Evolutionary conservation across 2,797 vertebrate genomes (phyloP).

Genomic region (Eutrigla gurnardus): DNA sequence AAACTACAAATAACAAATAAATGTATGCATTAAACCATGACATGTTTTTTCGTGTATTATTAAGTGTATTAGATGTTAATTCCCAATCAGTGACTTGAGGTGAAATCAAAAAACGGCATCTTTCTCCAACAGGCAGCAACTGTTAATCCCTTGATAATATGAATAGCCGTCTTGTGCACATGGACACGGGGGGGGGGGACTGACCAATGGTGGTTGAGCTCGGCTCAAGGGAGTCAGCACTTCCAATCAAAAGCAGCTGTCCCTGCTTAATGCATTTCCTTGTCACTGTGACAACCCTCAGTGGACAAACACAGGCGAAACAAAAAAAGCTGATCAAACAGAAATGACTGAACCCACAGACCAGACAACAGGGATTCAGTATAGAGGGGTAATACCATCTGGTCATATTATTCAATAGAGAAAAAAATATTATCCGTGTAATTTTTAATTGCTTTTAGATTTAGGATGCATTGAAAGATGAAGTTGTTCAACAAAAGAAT

Average conservation of each 20-base stretch:
- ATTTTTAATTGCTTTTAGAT: slow-evolving; percentile 19
- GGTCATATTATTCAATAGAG: slow-evolving; percentile 15
- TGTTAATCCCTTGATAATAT: slow-evolving; percentile 27
- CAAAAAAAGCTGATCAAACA: slow-evolving; percentile 45
- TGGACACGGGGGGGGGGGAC: slow-evolving; percentile 40
- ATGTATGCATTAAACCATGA: neutral
- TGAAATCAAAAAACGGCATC: slow-evolving; percentile 24
- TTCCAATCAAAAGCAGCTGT: slow-evolving; percentile 70
- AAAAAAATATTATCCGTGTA: neutral
- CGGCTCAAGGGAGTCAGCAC: slow-evolving; percentile 44
- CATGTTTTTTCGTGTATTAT: neutral
- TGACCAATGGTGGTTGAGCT: slow-evolving; percentile 44
- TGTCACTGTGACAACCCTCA: slow-evolving; percentile 71
- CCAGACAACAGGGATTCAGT: slow-evolving; percentile 13
- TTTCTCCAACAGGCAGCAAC: slow-evolving; percentile 33
- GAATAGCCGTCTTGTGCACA: slow-evolving; percentile 59
- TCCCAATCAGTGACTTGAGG: slow-evolving; percentile 21
- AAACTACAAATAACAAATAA: neutral
- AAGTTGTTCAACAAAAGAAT: slow-evolving; percentile 20
- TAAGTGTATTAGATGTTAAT: neutral
- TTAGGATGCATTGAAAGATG: slow-evolving; percentile 4
- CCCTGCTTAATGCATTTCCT: slow-evolving; percentile 60
- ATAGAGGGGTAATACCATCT: slow-evolving; percentile 6
- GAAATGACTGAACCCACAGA: slow-evolving; percentile 13
- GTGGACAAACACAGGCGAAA: slow-evolving; percentile 51